A percentile compares a stretch with the other conserved stretches of the same genome.
phyloP scores from a whole-genome alignment of 2,888 invertebrate genomes.

The Pachycephus smyrnensis region DNA sequence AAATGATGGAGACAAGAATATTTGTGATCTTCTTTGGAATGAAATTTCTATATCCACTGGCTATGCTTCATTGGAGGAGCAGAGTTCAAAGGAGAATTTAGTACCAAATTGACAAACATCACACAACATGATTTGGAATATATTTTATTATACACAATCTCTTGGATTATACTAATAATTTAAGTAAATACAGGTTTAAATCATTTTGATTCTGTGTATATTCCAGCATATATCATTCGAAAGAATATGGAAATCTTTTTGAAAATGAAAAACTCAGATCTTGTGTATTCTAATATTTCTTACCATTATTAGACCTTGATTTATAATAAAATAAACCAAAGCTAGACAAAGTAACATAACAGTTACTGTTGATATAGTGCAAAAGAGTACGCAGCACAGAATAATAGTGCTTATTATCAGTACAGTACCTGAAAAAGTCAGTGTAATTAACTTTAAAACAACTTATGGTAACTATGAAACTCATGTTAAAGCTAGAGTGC shows the following conservation, averaged over 20 bases:
- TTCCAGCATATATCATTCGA: background rate
- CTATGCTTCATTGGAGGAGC: background rate
- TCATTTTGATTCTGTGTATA: background rate
- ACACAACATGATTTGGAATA: background rate
- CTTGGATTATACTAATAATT: background rate
- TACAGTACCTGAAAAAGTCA: conserved; percentile 31
- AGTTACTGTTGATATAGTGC: conserved; percentile 23
- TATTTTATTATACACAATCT: background rate
- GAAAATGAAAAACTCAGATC: background rate
- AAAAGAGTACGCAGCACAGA: conserved; percentile 33
- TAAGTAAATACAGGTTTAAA: background rate
- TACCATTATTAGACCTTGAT: conserved; percentile 24
- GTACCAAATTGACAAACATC: conserved; percentile 10
- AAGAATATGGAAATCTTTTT: background rate
- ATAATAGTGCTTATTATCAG: conserved; percentile 34
- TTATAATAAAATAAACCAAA: conserved; percentile 22
- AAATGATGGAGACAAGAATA: conserved; percentile 24
- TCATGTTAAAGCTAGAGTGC: no score
- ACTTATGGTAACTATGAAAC: background rate
- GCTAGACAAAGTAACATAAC: conserved; percentile 27
- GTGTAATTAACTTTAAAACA: conserved; percentile 3
- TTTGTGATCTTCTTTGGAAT: conserved; percentile 40
- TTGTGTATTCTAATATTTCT: conserved; percentile 18
- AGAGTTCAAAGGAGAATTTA: conserved; percentile 11
- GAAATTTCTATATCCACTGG: conserved; percentile 39